Conservation (phyloP, 2,797 vertebrate species). For the Gymnothorax javanicus region DNA sequence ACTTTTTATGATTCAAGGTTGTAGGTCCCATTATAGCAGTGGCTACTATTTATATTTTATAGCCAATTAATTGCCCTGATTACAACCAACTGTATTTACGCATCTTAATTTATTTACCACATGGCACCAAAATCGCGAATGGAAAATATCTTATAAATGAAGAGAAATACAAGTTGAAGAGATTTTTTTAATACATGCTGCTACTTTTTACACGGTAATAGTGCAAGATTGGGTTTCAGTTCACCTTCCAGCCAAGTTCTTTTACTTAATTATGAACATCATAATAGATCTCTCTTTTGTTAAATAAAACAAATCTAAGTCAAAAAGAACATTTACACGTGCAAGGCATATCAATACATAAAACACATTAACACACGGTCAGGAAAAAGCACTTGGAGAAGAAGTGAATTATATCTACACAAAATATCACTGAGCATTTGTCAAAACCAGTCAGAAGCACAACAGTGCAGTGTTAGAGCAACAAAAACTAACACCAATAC, state of each 20-base stretch:
- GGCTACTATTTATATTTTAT: neutral
- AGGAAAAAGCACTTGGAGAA: neutral
- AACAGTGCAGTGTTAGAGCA: neutral
- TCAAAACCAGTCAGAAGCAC: neutral
- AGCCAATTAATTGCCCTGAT: neutral
- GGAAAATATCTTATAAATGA: neutral
- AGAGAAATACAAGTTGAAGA: neutral
- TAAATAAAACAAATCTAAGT: slow-evolving; percentile 11
- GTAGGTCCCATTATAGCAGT: no score
- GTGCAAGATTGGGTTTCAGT: neutral
- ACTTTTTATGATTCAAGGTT: no score
- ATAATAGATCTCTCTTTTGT: neutral
- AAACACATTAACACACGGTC: neutral
- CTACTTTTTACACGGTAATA: neutral
- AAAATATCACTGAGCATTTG: neutral
- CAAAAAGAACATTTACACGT: neutral
- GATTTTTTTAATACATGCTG: neutral
- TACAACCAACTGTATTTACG: no score
- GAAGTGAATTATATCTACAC: neutral
- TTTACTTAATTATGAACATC: neutral
- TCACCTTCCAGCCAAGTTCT: neutral
- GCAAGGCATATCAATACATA: neutral
- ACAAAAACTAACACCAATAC: neutral
- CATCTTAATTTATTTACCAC: no score
- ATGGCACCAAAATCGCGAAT: neutral